phyloP scores from a whole-genome alignment of 2,113 vertebrate species.

The Macquaria australasica region DNA sequence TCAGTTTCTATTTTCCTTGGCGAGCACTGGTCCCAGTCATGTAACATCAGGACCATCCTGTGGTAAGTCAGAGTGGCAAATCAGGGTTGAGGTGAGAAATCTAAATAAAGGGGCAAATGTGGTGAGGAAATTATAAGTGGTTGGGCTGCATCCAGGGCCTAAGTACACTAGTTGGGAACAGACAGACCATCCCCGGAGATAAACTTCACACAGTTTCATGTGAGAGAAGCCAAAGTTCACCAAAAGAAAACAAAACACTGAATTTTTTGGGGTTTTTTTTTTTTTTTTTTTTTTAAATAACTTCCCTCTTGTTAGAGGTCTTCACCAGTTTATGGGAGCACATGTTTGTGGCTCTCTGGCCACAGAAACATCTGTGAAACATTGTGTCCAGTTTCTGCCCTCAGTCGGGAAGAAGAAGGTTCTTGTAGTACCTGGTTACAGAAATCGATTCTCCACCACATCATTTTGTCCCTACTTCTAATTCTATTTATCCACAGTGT shows the following conservation, averaged over 20 bases:
- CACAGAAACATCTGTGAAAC: conserved; percentile 81
- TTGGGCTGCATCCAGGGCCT: conserved; percentile 59
- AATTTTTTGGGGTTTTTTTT: too few species aligned
- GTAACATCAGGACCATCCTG: conserved; percentile 64
- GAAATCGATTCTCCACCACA: conserved; percentile 48
- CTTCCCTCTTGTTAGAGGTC: conserved; percentile 73
- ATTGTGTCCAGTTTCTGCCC: conserved; percentile 74
- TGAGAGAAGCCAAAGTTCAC: conserved; percentile 63
- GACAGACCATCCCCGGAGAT: conserved; percentile 64
- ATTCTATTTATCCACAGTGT: conserved; percentile 48
- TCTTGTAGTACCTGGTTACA: conserved; percentile 54
- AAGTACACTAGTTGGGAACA: conserved; percentile 62
- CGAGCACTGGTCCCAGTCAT: conserved; percentile 18
- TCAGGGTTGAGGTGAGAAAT: conserved; percentile 64
- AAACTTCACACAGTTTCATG: conserved; percentile 67
- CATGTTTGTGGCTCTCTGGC: conserved; percentile 79
- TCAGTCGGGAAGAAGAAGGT: conserved; percentile 52
- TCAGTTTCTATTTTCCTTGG: conserved; percentile 59
- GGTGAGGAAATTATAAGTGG: conserved; percentile 66
- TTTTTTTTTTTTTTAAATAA: conserved; percentile 63
- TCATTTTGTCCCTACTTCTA: conserved; percentile 34
- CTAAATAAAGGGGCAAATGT: conserved; percentile 66
- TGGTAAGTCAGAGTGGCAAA: conserved; percentile 64
- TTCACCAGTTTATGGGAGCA: conserved; percentile 77
- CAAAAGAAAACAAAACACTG: conserved; percentile 74